Evolutionary conservation across 2,797 vertebrate species (phyloP), one percentile per base, ranked within the genome.

Genomic region (Molossus alvarezi): DNA sequence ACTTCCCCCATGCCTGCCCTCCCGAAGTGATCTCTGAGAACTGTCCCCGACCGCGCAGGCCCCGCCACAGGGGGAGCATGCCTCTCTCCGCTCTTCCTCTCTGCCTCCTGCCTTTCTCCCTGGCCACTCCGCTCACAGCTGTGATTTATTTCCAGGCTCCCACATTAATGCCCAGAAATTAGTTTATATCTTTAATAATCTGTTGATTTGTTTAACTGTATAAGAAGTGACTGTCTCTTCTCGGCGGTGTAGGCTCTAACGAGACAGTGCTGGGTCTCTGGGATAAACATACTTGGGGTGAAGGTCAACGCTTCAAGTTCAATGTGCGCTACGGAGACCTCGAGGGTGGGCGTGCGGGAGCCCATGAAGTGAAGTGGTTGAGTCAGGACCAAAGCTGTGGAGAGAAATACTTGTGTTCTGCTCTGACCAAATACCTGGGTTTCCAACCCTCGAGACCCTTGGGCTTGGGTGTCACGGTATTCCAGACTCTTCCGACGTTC

Each of bases 161-260:
- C 84, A 60, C 96, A 83, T 95, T 96, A 97, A 97, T 97, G 95
- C 97, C 90, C 98, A 95, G 97, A 98, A 98, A 98, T 97, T 72
- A 65, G 8, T 91, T 97, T 95, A 97, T 97, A 96, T 89, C 88
- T 95, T 90, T 97, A 91, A 87, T 97, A 83, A 80, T 5, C 75
- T 72, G 89, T 90, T 71, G 77, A 90, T 85, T 87, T 25, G 23
- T 84, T 95, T 48, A 53, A 75, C 87, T 90, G 76, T 79, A 73
- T 69, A 55, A 94, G 94, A 90, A 80, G 77, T 62, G 9, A 37
- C 86, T 23, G 81, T 29, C 67, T 69, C 81, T 67, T 86, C 95
- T 55, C 93, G 84, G 97, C 15, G 3, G 94, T 81, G 20, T 2
- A 62, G 86, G 81, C 64, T 83, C 67, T 97, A 95, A 98, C 6